Percentiles rank a stretch among this genome's conserved stretches.
These are phyloP conservation scores for Accipiter virgatus DNA, from an alignment of 2,113 vertebrate species.

Conservation along the genomic window DNA sequence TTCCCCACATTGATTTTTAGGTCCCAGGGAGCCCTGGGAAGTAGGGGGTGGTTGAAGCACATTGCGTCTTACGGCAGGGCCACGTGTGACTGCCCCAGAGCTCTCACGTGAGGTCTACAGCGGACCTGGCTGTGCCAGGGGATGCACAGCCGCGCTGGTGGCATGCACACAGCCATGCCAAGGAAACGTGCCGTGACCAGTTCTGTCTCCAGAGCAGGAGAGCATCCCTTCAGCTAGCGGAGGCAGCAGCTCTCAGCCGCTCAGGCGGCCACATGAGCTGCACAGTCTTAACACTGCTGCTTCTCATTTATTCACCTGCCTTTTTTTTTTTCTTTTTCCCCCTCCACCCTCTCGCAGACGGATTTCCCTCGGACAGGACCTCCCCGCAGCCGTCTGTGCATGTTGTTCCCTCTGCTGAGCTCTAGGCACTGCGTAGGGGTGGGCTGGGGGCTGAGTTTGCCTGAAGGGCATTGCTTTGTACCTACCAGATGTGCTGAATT, in stretches of 20 bases:
- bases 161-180: not conserved
- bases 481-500: slow-evolving; percentile 59
- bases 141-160: rapidly evolving
- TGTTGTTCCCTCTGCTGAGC: not conserved
- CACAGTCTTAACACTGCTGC: not conserved
- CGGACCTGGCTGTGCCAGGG: rapidly evolving
- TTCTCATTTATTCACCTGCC: slow-evolving; percentile 47
- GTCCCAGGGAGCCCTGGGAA: not conserved
- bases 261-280: not conserved
- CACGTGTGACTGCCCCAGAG: rapidly evolving
- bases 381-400: rapidly evolving
- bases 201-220: not conserved
- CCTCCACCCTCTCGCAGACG: not conserved
- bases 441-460: slow-evolving; percentile 31
- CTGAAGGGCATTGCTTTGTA: slow-evolving; percentile 44
- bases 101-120: rapidly evolving
- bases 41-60: not conserved
- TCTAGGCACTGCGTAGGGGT: not conserved
- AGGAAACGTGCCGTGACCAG: not conserved
- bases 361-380: slow-evolving; percentile 12
- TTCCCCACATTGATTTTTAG: not conserved
- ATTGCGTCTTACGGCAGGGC: rapidly evolving
- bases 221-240: not conserved
- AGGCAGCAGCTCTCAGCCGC: not conserved
- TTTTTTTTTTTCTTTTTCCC: not conserved